Base-by-base conservation (phyloP, 2,113 vertebrate species). In the Seriola aureovittata region DNA sequence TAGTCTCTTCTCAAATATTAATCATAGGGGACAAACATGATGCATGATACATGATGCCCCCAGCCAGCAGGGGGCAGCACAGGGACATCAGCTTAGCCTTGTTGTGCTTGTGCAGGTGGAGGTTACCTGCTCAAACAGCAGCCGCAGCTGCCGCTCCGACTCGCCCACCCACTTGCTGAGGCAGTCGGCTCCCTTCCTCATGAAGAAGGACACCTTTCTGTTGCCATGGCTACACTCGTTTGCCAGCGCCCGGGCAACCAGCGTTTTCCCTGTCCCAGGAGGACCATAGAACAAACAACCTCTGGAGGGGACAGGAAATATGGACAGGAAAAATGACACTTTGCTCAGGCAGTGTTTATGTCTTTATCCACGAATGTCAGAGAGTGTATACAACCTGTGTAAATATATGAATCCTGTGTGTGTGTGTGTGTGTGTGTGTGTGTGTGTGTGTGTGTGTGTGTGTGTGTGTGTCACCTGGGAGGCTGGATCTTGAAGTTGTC, bases 121-220 rank as follows among this genome's bases (percentile, higher is more conserved):
- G 12, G n/a, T 90, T 93, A 98, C 97, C 97, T 98, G 97, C 85
- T 98, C 97, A 91, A 98, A 98, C 1, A 98, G 93, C 11, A 97
- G 93, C 13, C 96, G 93, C 25, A 99, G 96, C 76, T 98, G 97
- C 42, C 95, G 90, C 87, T 99, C 97, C 0, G 97, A 97, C 67
- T 99, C 97, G 14, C 97, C 97, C 0, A 98, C 96, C 97, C 97
- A 99, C 88, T 98, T 97, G 91, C 97, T 97, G 62, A 98, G 94
- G 81, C 97, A 97, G 78, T 98, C 97, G 0, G 97, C 97, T 42
- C 97, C 97, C 88, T 98, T 98, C 81, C 97, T 96, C 97, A 98
- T 98, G 85, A 97, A 98, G 92, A 99, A 99, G 1, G 97, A 82
- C 17, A 98, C 96, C 93, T 94, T 97, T 60, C 89, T 96, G 71